A percentile compares a stretch with the other conserved stretches of the same genome.
phyloP scores from a whole-genome alignment of 2,113 vertebrate genomes.

The Cardinalis cardinalis region DNA sequence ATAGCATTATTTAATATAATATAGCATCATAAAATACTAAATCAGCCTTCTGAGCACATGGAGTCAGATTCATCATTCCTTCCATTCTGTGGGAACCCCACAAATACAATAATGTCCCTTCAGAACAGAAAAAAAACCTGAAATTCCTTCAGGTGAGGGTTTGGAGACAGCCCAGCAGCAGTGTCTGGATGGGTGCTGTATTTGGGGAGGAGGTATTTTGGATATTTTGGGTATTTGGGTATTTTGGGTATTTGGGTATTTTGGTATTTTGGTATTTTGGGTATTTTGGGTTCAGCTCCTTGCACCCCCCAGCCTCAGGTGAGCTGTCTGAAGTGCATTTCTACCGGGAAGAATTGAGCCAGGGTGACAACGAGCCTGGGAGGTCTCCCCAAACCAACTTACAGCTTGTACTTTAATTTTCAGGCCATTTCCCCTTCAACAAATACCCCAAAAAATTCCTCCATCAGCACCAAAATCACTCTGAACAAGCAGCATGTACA shows the following conservation, averaged over 20 bases:
- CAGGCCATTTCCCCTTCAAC: neutral
- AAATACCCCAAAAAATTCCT: neutral
- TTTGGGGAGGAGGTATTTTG: neutral
- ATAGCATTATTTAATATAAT: too few species aligned
- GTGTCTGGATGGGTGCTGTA: neutral
- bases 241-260: neutral
- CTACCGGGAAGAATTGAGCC: neutral
- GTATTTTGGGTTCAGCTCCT: neutral
- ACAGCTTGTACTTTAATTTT: neutral
- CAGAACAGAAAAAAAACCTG: neutral
- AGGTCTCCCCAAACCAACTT: neutral
- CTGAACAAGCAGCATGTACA: neutral
- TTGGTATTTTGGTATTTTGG: too few species aligned
- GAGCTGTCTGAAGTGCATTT: neutral
- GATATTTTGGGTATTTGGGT: too few species aligned
- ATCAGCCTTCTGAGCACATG: too few species aligned
- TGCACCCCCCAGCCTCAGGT: neutral
- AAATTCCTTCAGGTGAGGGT: neutral
- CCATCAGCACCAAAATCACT: slow-evolving; percentile 18
- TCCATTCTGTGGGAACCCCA: too few species aligned
- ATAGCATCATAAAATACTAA: too few species aligned
- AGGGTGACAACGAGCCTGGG: neutral
- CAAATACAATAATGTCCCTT: neutral
- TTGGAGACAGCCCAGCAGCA: neutral
- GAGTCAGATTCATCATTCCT: too few species aligned